Evolutionary conservation across 2,113 vertebrate genomes (phyloP), one percentile per base, ranked within the genome.

Genomic region (Jacana jacana): DNA sequence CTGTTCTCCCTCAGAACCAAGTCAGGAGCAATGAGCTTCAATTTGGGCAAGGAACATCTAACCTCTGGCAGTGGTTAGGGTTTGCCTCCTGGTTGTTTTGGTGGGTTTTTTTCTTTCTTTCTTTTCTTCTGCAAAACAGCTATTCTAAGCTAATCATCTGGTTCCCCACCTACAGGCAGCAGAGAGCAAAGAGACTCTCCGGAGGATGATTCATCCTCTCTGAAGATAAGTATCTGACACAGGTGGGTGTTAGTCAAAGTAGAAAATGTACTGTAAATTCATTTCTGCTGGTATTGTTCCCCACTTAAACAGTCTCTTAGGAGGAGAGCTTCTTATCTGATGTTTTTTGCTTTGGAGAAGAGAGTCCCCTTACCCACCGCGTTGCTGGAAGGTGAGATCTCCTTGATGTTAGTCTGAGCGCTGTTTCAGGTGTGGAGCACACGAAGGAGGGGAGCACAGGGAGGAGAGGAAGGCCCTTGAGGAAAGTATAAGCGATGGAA

Each of bases 241-340:
- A 96, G 88, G 92, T 96, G 92, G 92, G 94, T 92, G 92, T 97
- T 91, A 94, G 95, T 82, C 71, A 77, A 97, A 91, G 93, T 83
- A 93, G 91, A 86, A 95, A 92, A 93, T 86, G 88, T 91, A 68
- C 96, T 75, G 72, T 88, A 90, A 96, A 95, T 93, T 92, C 55
- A 86, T 77, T 88, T 93, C 76, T 95, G 55, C 60, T 83, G 25
- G 17, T 77, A 83, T 90, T 88, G 91, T 94, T 94, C 86, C 46
- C 64, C 70, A 61, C 52, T 95, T 92, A 88, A 93, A 37, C 58
- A 69, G 55, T 33, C 64, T 66, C 51, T 66, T 35, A 89, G 80
- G 72, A 92, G n/a, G 64, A 71, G 23, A 86, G 55, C 31, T 88
- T 72, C 88, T 82, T 88, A 68, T 17, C 37, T 63, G 68, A 40